Evolutionary conservation across 2,888 invertebrate genomes (phyloP), one percentile per base, ranked within the genome.

Genomic region (Gandaritis pyraliata): DNA sequence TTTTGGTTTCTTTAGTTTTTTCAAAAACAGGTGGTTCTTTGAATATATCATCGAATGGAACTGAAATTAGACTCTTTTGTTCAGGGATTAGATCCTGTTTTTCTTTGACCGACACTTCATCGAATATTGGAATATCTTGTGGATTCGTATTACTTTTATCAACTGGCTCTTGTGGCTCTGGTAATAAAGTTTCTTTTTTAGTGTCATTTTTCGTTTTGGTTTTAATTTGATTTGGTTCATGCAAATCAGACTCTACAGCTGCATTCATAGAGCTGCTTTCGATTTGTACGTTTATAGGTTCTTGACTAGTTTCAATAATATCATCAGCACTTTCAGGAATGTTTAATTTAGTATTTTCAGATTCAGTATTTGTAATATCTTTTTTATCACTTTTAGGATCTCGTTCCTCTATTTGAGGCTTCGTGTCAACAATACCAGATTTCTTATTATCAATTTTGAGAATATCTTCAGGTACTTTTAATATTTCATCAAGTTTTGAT

Each of bases 1-100:
- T 86, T 65, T 92, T 91, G 0, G 85, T 79, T 71, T 91, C 90
- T 62, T 82, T 85, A 0, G 85, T 80, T 75, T 88, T 90, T 71
- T 90, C 86, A 63, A 92, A 91, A 13, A 61, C 80, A 0, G 91
- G 91, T 0, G 91, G 91, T 70, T 85, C 81, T 33, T 73, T 77
- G 56, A 89, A 77, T 57, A 90, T 81, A 41, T 85, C 81, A 62
- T 68, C 70, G 47, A 85, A 81, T 38, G 74, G 64, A 8, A 48
- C 48, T 1, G 65, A 46, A 33, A 61, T 52, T 61, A 57, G 16
- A 59, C 61, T 57, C 38, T 68, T 62, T 33, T 52, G 13, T 30
- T 69, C 58, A 41, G 70, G 8, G n/a, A 64, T 64, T 60, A 66
- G 23, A 16, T 56, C 45, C 39, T 60, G 55, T 58, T 66, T 64